Evolutionary conservation across 2,888 invertebrate species (phyloP).

Genomic region (Chrysodeixis includens): DNA sequence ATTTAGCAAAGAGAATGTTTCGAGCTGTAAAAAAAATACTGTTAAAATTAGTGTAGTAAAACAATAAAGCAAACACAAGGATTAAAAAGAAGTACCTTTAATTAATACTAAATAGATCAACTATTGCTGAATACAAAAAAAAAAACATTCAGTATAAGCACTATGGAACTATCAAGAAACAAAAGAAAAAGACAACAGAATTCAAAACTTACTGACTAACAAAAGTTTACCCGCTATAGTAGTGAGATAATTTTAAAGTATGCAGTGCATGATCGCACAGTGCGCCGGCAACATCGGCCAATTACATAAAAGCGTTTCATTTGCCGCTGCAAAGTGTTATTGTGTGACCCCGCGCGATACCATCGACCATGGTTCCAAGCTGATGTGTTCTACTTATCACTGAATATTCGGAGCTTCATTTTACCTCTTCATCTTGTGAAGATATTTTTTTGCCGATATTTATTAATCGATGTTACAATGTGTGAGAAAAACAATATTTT

Average conservation of each 20-base stretch:
- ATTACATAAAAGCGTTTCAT: constrained; percentile 82
- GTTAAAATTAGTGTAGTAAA: too few species aligned
- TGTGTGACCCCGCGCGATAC: constrained; percentile 79
- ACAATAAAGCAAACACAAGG: too few species aligned
- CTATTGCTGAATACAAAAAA: too few species aligned
- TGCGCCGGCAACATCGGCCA: constrained; percentile 71
- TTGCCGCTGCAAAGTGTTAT: constrained; percentile 79
- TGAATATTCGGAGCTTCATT: not conserved
- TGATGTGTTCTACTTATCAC: constrained; percentile 48
- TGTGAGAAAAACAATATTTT: too few species aligned
- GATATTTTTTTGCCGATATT: not conserved
- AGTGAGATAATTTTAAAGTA: constrained; percentile 14
- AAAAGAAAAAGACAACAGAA: too few species aligned
- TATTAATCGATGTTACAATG: too few species aligned
- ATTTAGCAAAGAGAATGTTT: too few species aligned
- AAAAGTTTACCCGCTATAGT: not conserved
- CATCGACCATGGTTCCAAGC: constrained; percentile 63
- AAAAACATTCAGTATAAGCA: too few species aligned
- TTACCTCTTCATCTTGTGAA: not conserved
- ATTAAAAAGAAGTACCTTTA: too few species aligned
- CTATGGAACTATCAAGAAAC: too few species aligned
- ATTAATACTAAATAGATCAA: too few species aligned
- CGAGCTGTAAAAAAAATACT: too few species aligned
- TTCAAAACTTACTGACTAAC: not conserved
- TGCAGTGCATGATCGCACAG: constrained; percentile 51